Conservation (phyloP, 2,888 invertebrate genomes). For the Tethea ocularis region DNA sequence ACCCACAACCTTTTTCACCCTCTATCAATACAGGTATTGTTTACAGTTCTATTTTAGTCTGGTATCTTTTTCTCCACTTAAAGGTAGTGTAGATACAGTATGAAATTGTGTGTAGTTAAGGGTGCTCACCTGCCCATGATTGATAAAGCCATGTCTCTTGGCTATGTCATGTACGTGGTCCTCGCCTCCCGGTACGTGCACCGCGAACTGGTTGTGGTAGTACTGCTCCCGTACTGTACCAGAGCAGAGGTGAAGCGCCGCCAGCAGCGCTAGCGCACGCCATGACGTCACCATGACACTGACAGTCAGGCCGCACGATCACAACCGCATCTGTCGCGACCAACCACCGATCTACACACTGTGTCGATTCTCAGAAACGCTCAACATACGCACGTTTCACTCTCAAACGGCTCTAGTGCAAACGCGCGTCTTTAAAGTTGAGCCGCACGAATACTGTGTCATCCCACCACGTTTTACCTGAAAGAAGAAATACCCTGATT, state of each 20-base stretch:
- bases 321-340: slow-evolving; percentile 58
- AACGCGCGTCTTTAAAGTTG: slow-evolving; percentile 10
- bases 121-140: slow-evolving; percentile 92
- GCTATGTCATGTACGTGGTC: slow-evolving; percentile 91
- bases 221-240: slow-evolving; percentile 65
- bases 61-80: not conserved
- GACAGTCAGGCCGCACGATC: slow-evolving; percentile 38
- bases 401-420: slow-evolving; percentile 14
- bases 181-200: slow-evolving; percentile 90
- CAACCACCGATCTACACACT: slow-evolving; percentile 36
- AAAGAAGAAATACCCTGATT: slow-evolving; percentile 32
- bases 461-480: slow-evolving; percentile 59
- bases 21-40: not conserved
- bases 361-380: slow-evolving; percentile 21
- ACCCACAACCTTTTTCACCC: no score
- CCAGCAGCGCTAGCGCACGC: slow-evolving; percentile 69
- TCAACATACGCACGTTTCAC: slow-evolving; percentile 29
- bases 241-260: slow-evolving; percentile 46
- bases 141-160: slow-evolving; percentile 92
- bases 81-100: not conserved
- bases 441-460: slow-evolving; percentile 41
- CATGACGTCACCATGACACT: slow-evolving; percentile 74
- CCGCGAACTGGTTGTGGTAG: slow-evolving; percentile 93
- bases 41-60: not conserved
- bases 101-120: not conserved